These are phyloP conservation scores for Aphelinus atriplicis DNA, from an alignment of 1,140 invertebrate genomes.

Conservation along the genomic window DNA sequence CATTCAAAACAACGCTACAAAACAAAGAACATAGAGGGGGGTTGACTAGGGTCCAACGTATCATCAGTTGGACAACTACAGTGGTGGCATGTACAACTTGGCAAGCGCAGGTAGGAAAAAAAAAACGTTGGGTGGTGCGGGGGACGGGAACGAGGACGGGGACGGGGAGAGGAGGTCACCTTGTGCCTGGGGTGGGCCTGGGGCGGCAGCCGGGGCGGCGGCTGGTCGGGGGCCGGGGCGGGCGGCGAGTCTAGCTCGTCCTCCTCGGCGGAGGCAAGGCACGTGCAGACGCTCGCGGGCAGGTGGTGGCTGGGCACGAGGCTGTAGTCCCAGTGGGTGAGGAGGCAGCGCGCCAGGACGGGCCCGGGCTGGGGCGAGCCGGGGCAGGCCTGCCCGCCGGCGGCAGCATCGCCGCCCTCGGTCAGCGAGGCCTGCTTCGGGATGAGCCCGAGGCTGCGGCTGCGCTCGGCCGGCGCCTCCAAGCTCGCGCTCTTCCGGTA, in stretches of 20 bases:
- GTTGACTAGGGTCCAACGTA: too few species aligned
- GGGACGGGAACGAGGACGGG: too few species aligned
- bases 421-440: constrained; percentile 74
- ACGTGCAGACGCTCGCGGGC: constrained; percentile 71
- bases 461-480: constrained; percentile 70
- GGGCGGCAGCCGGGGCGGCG: background rate
- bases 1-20: too few species aligned
- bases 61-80: too few species aligned
- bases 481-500: constrained; percentile 74
- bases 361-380: constrained; percentile 46
- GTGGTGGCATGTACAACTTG: too few species aligned
- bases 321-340: constrained; percentile 65
- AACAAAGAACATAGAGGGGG: too few species aligned
- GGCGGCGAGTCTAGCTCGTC: constrained; percentile 64
- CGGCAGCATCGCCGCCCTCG: constrained; percentile 68
- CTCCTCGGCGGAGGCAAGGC: constrained; percentile 69
- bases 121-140: too few species aligned
- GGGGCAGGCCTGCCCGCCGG: constrained; percentile 46
- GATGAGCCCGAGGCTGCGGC: constrained; percentile 58
- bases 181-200: background rate
- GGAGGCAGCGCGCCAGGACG: constrained; percentile 58
- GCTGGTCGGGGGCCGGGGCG: background rate
- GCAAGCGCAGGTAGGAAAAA: too few species aligned
- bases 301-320: constrained; percentile 64
- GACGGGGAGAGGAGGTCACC: background rate